Conservation (phyloP, 2,797 vertebrate genomes). For the Calcarius lapponicus region DNA sequence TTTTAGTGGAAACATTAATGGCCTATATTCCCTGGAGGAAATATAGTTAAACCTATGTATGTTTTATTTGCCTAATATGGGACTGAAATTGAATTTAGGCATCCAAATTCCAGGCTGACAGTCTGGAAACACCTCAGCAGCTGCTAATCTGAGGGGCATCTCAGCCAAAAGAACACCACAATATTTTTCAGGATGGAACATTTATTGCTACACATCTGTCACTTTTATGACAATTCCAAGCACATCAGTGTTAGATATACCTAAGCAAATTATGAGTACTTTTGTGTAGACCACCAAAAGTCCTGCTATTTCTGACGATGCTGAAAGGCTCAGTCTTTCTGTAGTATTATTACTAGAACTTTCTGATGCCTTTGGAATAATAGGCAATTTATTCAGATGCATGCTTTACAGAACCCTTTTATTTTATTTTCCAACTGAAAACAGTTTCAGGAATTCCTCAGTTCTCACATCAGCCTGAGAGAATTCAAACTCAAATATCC, state of each 20-base stretch:
- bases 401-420: background rate
- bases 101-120: background rate
- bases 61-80: background rate
- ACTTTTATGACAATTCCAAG: background rate
- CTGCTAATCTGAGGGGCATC: background rate
- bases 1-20: conserved; percentile 30
- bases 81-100: background rate
- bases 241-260: background rate
- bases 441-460: background rate
- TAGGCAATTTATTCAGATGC: background rate
- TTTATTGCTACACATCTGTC: background rate
- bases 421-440: background rate
- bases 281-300: background rate
- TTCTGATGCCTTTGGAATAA: background rate
- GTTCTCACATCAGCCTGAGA: background rate
- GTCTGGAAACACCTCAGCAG: background rate
- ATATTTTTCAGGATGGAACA: background rate
- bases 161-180: background rate
- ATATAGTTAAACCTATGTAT: background rate
- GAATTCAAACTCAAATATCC: background rate
- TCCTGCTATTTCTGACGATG: background rate
- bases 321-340: background rate
- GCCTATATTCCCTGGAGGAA: background rate
- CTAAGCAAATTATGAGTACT: background rate
- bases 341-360: background rate